These are phyloP conservation scores for Scopus umbretta DNA, from an alignment of 2,113 vertebrate genomes.

Conservation along the genomic window DNA sequence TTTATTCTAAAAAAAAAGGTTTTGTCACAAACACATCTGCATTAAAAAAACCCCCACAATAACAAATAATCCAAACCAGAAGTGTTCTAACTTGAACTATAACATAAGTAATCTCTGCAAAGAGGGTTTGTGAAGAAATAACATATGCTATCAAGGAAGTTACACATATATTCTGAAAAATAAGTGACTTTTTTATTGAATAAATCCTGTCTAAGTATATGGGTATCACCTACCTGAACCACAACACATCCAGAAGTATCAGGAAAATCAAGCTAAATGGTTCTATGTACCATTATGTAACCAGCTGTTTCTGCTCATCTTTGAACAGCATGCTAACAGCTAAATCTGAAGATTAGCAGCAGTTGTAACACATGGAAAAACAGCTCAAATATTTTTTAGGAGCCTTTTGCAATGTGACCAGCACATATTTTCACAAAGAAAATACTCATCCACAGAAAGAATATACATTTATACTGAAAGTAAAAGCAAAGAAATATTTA, in stretches of 20 bases:
- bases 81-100: background rate
- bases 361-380: background rate
- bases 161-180: background rate
- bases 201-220: background rate
- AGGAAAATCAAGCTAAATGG: background rate
- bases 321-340: background rate
- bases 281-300: background rate
- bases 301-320: background rate
- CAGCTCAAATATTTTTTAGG: background rate
- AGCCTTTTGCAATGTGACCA: rapidly evolving
- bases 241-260: background rate
- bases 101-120: background rate
- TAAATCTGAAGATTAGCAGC: background rate
- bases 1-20: background rate
- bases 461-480: background rate
- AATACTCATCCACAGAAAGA: background rate
- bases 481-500: background rate
- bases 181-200: background rate
- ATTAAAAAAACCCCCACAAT: background rate
- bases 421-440: background rate
- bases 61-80: background rate
- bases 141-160: background rate
- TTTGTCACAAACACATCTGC: background rate
- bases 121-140: background rate
- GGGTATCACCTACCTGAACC: background rate